Evolutionary conservation across 53 echinoderm and acorn worm genomes (phyloP).

Genomic region (Antedon mediterranea): DNA sequence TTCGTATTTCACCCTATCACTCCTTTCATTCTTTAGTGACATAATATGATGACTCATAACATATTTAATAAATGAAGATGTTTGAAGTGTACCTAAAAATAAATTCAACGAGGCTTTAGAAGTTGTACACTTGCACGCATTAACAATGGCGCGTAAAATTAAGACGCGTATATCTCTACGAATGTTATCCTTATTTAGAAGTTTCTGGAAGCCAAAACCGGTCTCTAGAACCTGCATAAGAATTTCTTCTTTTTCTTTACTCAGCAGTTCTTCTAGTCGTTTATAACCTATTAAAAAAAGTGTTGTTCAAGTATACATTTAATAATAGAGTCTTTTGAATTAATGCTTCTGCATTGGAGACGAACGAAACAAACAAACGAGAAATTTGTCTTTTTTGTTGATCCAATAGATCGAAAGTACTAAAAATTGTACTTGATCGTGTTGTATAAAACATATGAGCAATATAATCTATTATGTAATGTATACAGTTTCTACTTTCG

Average conservation of each 20-base stretch:
- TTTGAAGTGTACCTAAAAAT: conserved; percentile 29
- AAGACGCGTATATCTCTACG: conserved; percentile 47
- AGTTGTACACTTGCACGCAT: conserved; percentile 33
- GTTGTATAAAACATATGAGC: no score
- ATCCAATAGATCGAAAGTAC: no score
- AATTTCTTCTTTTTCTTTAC: conserved; percentile 26
- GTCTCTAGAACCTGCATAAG: conserved; percentile 35
- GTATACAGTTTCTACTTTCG: no score
- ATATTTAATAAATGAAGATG: conserved; percentile 31
- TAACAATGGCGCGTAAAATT: conserved; percentile 29
- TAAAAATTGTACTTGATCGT: no score
- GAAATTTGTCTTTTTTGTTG: no score
- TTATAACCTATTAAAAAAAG: conserved; percentile 32
- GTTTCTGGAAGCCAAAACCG: conserved; percentile 35
- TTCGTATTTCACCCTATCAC: conserved; percentile 4
- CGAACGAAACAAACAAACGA: no score
- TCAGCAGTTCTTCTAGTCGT: conserved; percentile 31
- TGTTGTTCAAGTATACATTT: no score
- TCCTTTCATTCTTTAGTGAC: conserved; percentile 22
- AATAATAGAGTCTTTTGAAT: no score
- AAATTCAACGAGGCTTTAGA: conserved; percentile 29
- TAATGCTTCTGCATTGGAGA: no score
- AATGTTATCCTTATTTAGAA: conserved; percentile 38
- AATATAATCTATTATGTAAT: no score
- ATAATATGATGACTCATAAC: conserved; percentile 44